Evolutionary conservation across 2,888 invertebrate species (phyloP).

Genomic region (Mimumesa dahlbomi): DNA sequence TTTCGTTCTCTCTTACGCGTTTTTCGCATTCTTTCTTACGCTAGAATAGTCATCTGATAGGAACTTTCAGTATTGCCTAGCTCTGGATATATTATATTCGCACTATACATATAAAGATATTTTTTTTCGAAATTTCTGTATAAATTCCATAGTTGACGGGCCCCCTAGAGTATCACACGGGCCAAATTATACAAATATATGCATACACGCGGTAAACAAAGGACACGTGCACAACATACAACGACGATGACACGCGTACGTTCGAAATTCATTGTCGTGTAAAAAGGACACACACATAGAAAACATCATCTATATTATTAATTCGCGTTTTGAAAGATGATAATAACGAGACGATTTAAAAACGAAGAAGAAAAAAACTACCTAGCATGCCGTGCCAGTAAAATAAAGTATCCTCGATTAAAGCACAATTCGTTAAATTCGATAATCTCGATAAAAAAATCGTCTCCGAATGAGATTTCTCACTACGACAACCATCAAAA

Average conservation of each 20-base stretch:
- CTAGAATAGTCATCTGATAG: slow-evolving; percentile 79
- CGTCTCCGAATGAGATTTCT: no score
- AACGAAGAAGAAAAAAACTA: no score
- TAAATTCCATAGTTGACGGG: slow-evolving; percentile 65
- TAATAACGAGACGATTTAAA: no score
- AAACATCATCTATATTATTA: no score
- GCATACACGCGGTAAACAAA: slow-evolving; percentile 48
- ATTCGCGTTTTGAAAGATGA: no score
- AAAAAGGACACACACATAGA: no score
- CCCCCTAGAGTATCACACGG: slow-evolving; percentile 79
- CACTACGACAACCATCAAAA: no score
- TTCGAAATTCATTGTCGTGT: slow-evolving; percentile 56
- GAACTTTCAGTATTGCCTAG: slow-evolving; percentile 80
- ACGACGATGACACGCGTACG: slow-evolving; percentile 44
- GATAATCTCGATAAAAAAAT: no score
- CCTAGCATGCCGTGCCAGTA: neutral
- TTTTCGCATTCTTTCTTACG: slow-evolving; percentile 64
- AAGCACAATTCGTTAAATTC: no score
- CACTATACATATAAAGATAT: slow-evolving; percentile 62
- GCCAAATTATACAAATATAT: slow-evolving; percentile 65
- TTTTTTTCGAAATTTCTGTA: slow-evolving; percentile 56
- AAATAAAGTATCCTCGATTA: neutral
- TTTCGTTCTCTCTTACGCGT: slow-evolving; percentile 35
- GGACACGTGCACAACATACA: slow-evolving; percentile 62
- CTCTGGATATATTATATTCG: slow-evolving; percentile 78